Base-by-base conservation (phyloP, 2,113 vertebrate genomes). In the Barnardius zonarius region DNA sequence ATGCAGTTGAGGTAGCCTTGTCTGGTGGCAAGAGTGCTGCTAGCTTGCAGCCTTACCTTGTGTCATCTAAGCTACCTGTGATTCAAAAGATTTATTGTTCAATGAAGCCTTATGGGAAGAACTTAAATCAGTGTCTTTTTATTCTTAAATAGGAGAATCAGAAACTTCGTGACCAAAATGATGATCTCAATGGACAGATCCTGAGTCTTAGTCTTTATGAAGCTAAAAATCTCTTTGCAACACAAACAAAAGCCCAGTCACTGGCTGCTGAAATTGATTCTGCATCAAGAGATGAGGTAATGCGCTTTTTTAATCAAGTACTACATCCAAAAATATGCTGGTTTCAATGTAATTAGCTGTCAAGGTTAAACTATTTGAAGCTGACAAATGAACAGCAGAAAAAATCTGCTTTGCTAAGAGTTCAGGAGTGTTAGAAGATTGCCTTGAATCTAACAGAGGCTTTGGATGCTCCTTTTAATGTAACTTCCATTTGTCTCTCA, bases 171-270 rank as follows among this genome's bases (percentile, higher is more conserved):
- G 99, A 99, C 88, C 99, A 99, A 97, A 99, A 99, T 3, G 99
- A 99, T 20, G 99, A 99, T 69, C 97, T 99, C 52, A 99, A 99
- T 1, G 99, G 99, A 52, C 99, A 99, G 97, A 99, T 99, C 89
- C 98, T 99, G 96, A 99, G 99, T 96, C 98, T 99, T 83, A 99
- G 99, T 93, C 98, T 99, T 55, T 98, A 99, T 12, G 99, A 99
- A 98, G 99, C 99, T 35, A 99, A 99, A 98, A 99, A 98, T 95
- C 98, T 99, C 92, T 99, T 99, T 92, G 98, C 99, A 83, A 99
- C 99, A 0, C 99, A 99, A 97, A 99, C 99, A 81, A 99, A 99
- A 98, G 99, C 99, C 72, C 99, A 99, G 97, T 99, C 99, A 22
- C 96, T 99, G 96, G 99, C 99, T 73, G 99, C 99, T 4, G 99